Evolutionary conservation across 2,113 vertebrate species (phyloP), one percentile per base, ranked within the genome.

Genomic region (Thinocorus orbignyianus): DNA sequence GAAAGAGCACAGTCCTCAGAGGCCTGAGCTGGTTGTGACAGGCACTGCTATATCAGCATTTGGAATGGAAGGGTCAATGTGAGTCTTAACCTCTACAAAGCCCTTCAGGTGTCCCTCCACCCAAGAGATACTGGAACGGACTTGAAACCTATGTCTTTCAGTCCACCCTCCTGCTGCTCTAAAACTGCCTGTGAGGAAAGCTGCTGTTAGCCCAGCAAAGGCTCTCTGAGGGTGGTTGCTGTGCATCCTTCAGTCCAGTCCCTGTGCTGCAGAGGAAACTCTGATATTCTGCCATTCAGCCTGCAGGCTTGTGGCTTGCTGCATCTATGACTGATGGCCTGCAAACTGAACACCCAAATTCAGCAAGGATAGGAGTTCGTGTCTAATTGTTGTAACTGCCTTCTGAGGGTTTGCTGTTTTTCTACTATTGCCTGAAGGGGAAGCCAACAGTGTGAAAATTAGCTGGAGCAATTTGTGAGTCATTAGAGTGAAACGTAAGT

Each of bases 381-480:
- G 55, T 84, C 51, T 90, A 61, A 81, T 92, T 83, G 41, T 80
- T 91, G 4, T 69, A 81, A 49, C 37, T 90, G 68, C 57, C 54
- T 93, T 91, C 60, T 86, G 64, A 81, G 72, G 41, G 33, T 70
- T 92, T 93, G 65, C 76, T 70, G 4, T 71, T 83, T 93, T 71
- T 92, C 71, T 86, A 49, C 35, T 74, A 7, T 61, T 81, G 91
- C 78, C 86, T 86, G 44, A 60, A 87, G 88, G 39, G 54, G 48
- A 96, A 89, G 78, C 39, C 61, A 82, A 25, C 48, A 86, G 78
- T 48, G 46, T 58, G 92, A 94, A 90, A 95, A 70, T 80, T 82
- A 80, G 55, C 61, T 86, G 69, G 39, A 93, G 68, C 91, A 91
- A 90, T 96, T 84, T 95, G 44, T 90, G 52, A 69, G 69, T 86